Base-by-base conservation (phyloP, 2,888 invertebrate genomes). In the Pristionchus japonicus region DNA sequence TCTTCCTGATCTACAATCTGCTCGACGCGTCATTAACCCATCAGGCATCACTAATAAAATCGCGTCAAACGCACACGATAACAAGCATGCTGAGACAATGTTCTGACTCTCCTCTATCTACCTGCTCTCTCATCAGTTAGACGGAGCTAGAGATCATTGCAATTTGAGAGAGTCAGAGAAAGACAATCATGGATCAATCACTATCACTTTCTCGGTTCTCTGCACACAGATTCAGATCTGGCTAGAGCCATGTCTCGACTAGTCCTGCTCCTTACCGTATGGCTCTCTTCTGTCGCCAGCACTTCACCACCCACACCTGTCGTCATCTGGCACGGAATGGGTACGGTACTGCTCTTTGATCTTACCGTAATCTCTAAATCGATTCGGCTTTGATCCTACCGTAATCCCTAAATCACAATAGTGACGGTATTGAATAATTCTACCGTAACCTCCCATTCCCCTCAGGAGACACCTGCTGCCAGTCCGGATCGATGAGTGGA, bases 281-380 rank as follows among this genome's bases (percentile, higher is more conserved):
- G 31, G 52, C 31, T 77, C 15, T 3, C 31, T 6, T 47, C 34
- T 20, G 52, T 20, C 11, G 23, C 31, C 82, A 1, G 31, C 31
- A 31, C 52, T 6, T 40, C 9, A 52, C 34, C 47, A 0, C 64
- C 61, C 31, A 85, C 85, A n/a, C 85, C 98, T 0, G 96, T 97
- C 88, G 97, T 98, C 31, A 94, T 97, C 89, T 98, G 97, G 97
- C 98, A 98, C 96, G 98, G 98, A 95, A 98, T 98, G 98, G 98
- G 97, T 97, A 95, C 77, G 77, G 43, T 47, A 70, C 43, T 0
- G 34, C 4, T 1, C 17, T 49, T 82, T 67, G 40, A 23, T 64
- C 43, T 4, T n/a, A 40, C 52, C 34, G 67, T 67, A 27, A 31
- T n/a, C 23, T 1, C 20, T n/a, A 20, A 20, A 20, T 15, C 4